These are phyloP conservation scores for Meloidogyne exigua DNA, from an alignment of 1,140 invertebrate species.

Conservation along the genomic window DNA sequence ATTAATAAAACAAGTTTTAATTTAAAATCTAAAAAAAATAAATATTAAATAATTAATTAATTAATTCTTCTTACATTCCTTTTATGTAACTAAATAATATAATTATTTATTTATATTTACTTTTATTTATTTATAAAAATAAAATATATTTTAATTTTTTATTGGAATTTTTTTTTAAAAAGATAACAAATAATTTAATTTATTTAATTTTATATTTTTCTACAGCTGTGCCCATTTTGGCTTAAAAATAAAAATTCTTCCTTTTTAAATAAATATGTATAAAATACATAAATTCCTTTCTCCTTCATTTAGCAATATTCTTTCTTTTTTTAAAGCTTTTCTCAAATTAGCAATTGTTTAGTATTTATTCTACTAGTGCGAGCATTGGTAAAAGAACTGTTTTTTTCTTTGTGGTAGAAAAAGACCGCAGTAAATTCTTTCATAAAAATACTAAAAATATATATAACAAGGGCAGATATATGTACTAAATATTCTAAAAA, in stretches of 20 bases:
- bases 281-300: not conserved
- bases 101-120: too few species aligned
- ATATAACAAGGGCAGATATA: not conserved
- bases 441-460: constrained; percentile 1
- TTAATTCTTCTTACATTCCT: too few species aligned
- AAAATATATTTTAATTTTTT: too few species aligned
- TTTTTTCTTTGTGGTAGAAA: not conserved
- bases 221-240: not conserved
- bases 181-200: too few species aligned
- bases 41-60: too few species aligned
- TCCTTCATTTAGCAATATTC: not conserved
- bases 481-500: not conserved
- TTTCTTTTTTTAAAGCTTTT: not conserved
- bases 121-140: too few species aligned
- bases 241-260: not conserved
- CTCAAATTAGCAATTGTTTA: constrained; percentile 1
- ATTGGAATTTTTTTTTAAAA: too few species aligned
- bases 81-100: too few species aligned
- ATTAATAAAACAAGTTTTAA: too few species aligned
- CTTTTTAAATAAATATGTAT: not conserved
- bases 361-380: not conserved
- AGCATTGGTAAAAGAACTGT: not conserved
- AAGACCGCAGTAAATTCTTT: not conserved
- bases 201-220: too few species aligned
- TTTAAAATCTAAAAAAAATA: too few species aligned